A percentile compares a stretch with the other conserved stretches of the same genome.
Conservation (phyloP, 2,797 vertebrate species). For the Chromis chromis region DNA sequence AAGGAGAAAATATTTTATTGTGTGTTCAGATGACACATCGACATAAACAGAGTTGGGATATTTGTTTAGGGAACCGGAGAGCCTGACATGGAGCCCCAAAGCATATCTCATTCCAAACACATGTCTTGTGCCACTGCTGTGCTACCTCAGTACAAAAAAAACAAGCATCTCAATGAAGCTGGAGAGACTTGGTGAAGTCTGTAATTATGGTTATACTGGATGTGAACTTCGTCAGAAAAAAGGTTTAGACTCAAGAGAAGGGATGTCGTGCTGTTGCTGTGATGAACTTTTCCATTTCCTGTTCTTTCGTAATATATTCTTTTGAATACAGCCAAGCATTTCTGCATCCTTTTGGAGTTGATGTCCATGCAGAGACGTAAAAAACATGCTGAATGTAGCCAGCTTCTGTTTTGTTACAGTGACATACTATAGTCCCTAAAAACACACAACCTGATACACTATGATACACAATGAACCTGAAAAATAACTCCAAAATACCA, state of each 20-base stretch:
- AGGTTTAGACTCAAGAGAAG: constrained; percentile 9
- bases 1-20: not conserved
- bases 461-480: not conserved
- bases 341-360: not conserved
- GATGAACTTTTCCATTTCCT: constrained; percentile 4
- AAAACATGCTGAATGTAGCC: not conserved
- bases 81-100: not conserved
- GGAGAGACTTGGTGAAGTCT: constrained; percentile 9
- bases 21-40: constrained; percentile 4
- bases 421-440: not conserved
- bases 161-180: not conserved
- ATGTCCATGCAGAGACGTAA: not conserved
- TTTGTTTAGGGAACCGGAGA: constrained; percentile 33
- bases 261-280: not conserved
- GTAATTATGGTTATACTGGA: not conserved
- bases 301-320: not conserved
- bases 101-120: constrained; percentile 4
- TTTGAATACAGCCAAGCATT: constrained; percentile 2
- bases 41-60: not conserved
- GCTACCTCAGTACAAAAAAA: constrained; percentile 15
- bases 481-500: constrained; percentile 19
- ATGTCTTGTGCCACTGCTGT: not conserved
- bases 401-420: not conserved
- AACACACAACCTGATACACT: not conserved
- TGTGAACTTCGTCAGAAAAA: constrained; percentile 7